Percentiles rank a stretch among this genome's conserved stretches.
These are phyloP conservation scores for Mohoua ochrocephala DNA, from an alignment of 2,113 vertebrate genomes.

Conservation along the genomic window DNA sequence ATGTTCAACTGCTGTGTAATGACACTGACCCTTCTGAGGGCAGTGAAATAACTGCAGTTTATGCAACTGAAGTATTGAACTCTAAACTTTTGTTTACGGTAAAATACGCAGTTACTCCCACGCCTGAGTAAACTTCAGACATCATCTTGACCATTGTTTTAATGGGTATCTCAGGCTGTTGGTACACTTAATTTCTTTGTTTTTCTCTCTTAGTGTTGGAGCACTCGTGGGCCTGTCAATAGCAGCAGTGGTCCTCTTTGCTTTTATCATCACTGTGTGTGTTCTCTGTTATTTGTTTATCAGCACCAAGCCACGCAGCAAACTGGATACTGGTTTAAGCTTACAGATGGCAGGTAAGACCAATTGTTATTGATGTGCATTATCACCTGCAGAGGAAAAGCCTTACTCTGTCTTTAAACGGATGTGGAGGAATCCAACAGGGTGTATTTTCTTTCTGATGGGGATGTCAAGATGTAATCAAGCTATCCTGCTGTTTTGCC, in stretches of 20 bases:
- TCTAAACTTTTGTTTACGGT: not conserved
- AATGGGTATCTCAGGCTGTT: not conserved
- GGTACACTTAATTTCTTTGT: not conserved
- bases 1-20: not conserved
- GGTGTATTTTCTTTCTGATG: not conserved
- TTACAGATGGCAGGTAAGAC: constrained; percentile 80
- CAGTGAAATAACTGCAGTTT: not conserved
- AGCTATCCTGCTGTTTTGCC: not conserved
- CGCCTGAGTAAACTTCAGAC: not conserved
- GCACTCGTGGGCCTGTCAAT: constrained; percentile 88
- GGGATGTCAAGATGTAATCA: not conserved
- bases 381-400: not conserved
- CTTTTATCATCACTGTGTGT: constrained; percentile 88
- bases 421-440: not conserved
- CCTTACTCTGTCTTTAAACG: not conserved
- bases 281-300: constrained; percentile 94
- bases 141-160: not conserved
- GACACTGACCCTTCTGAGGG: not conserved
- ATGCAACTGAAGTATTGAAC: not conserved
- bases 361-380: not conserved
- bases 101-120: not conserved
- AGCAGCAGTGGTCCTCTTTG: constrained; percentile 87
- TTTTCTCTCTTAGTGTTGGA: constrained; percentile 78
- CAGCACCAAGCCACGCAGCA: constrained; percentile 82
- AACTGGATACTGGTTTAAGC: constrained; percentile 83